Evolutionary conservation across 2,888 invertebrate genomes (phyloP), one percentile per base, ranked within the genome.

Genomic region (Parochlus steinenii): DNA sequence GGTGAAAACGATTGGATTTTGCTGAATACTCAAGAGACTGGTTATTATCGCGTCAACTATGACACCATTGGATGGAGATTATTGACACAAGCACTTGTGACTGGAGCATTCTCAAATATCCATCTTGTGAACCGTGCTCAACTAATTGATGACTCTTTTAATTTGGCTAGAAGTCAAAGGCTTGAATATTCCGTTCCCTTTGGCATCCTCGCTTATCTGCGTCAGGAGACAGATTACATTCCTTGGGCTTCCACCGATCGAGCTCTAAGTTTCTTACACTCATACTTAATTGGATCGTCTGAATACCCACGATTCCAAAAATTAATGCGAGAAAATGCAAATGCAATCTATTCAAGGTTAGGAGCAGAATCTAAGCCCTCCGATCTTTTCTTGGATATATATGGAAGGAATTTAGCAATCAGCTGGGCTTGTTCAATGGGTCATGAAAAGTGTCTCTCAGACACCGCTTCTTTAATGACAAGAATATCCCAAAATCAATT

Each of bases 131-230:
- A 81, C 53, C 65, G 76, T 45, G 83, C 81, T 4, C 82, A 86
- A 58, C 62, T 78, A 40, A 49, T 90, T 10, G 80, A 89, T 47
- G 92, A 92, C 53, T 64, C 76, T 2, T 63, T 80, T 44, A 74
- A 74, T 54, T 63, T 79, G 38, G 82, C 80, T n/a, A 65, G 75
- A 31, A 66, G 71, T n/a, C 69, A 69, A 3, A 45, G 65, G 15
- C 56, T 78, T 40, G 47, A 54, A 1, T 80, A 81, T 48, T 51
- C 55, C 0, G 54, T 64, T n/a, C 71, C 77, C 0, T 63, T 89
- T 28, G 60, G 65, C 11, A 62, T 81, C 15, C 61, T 76, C 0
- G 62, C 65, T 2, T 90, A 83, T 59, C 59, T 90, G 41, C 54
- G 60, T 33, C 56, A 65, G 7, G 81, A 82, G 53, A 64, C 55